Evolutionary conservation across 2,888 invertebrate genomes (phyloP).

Genomic region (Chrysina gloriosa): DNA sequence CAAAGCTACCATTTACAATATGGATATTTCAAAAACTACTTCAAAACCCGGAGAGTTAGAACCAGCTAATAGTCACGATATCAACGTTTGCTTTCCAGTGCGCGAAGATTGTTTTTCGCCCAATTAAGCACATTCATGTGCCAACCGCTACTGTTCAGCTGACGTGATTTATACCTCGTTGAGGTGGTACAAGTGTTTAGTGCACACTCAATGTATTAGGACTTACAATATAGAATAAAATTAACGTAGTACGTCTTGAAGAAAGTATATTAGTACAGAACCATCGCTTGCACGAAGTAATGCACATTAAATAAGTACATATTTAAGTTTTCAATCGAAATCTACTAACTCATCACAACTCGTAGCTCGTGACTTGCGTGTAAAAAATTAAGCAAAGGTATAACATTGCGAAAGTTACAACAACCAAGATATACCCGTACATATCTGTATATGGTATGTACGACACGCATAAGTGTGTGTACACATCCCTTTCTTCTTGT

Average conservation of each 20-base stretch:
- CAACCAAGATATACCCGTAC: too few relatives aligned
- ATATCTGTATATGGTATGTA: not conserved
- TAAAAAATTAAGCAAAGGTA: too few relatives aligned
- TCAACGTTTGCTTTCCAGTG: constrained; percentile 1
- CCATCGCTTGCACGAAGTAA: not conserved
- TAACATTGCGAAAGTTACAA: too few relatives aligned
- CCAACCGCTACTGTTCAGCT: constrained; percentile 54
- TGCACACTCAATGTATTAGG: constrained; percentile 57
- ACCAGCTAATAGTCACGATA: constrained; percentile 13
- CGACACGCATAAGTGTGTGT: not conserved
- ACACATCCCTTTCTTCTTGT: not conserved
- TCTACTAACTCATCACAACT: too few relatives aligned
- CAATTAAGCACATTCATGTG: constrained; percentile 57
- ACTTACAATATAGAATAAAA: not conserved
- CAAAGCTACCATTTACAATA: too few relatives aligned
- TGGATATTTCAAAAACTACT: too few relatives aligned
- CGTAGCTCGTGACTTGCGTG: too few relatives aligned
- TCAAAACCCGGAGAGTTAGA: not conserved
- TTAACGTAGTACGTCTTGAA: not conserved
- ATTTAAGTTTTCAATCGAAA: not conserved
- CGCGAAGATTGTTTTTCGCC: constrained; percentile 57
- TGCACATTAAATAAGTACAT: not conserved
- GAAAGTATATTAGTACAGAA: constrained; percentile 4
- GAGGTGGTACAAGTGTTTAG: constrained; percentile 59
- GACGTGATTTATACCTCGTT: constrained; percentile 59